Base-by-base conservation (phyloP, 1,140 invertebrate species). In the Chionoecetes opilio region DNA sequence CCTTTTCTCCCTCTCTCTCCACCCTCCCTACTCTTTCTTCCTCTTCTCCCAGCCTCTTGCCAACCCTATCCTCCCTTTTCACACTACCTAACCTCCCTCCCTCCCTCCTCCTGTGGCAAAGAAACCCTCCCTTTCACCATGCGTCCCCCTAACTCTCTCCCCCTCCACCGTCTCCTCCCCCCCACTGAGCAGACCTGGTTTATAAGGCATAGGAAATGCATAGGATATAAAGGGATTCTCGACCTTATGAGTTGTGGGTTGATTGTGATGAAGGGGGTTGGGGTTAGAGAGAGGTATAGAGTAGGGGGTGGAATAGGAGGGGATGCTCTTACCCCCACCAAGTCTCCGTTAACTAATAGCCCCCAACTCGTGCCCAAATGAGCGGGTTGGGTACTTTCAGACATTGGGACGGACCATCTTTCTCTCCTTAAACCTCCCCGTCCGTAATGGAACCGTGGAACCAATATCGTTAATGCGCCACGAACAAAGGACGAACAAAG, bases 311-410 rank as follows among this genome's bases (percentile, higher is more conserved):
- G 46, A 9, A 11, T 2, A 53, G 46, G 8, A 9, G 46, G 21
- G 46, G 46, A 53, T 9, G 8, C 14, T 53, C 92, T 32, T 93
- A 41, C 21, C 38, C 92, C 91, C 46, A 35, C 37, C 37, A 86
- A 53, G 46, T 32, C 92, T 46, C 75, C 63, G 46, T 31, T 46
- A 86, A 86, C 82, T 86, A 86, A 86, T 82, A 41, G 92, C 29
- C 35, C 38, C 32, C 32, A 93, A 93, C 82, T 86, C 38, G 92
- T 93, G 92, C 82, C 92, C 92, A 93, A 93, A 93, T 93, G 82
- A 93, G 86, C 26, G 92, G 92, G 92, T 86, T 92, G 84, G 92
- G 35, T 37, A 93, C 82, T 41, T 85, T 37, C 84, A 82, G 82
- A 84, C 92, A 86, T 82, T 93, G 35, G 21, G 21, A 9, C 82